A percentile compares a stretch with the other conserved stretches of the same genome.
Conservation (phyloP, 2,113 vertebrate species). For the Datnioides undecimradiatus region DNA sequence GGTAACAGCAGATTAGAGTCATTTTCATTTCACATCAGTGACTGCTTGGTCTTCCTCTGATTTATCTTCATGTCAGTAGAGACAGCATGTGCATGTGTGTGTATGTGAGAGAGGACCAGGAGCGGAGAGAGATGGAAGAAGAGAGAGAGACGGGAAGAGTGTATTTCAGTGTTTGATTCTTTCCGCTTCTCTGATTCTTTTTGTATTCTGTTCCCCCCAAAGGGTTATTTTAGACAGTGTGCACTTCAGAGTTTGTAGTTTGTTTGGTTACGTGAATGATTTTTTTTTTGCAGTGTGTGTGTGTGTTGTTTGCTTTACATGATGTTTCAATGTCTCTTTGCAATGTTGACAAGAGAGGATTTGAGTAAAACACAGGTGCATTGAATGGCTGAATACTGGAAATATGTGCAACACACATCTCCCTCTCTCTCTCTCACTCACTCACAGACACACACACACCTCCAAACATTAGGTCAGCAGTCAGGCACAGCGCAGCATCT, state of each 20-base stretch:
- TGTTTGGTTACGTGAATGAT: conserved; percentile 67
- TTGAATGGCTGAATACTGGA: conserved; percentile 37
- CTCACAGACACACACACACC: conserved; percentile 10
- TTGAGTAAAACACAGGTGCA: conserved; percentile 46
- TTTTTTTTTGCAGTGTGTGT: conserved; percentile 32
- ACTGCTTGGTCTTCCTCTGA: conserved; percentile 67
- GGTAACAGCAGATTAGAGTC: conserved; percentile 78
- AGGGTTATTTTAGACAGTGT: conserved; percentile 68
- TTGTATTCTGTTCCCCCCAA: conserved; percentile 72
- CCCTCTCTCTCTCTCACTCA: no score
- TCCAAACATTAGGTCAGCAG: conserved; percentile 40
- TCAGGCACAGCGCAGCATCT: conserved; percentile 10
- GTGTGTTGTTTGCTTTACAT: conserved; percentile 62
- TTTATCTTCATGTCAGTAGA: conserved; percentile 74
- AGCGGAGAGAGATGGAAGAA: conserved; percentile 16
- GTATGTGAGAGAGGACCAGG: conserved; percentile 12
- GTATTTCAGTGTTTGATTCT: conserved; percentile 77
- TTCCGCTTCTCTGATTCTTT: conserved; percentile 74
- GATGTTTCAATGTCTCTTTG: conserved; percentile 60
- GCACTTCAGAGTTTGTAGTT: conserved; percentile 65
- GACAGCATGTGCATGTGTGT: conserved; percentile 28
- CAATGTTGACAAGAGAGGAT: conserved; percentile 55
- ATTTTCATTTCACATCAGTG: conserved; percentile 78
- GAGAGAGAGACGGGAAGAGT: conserved; percentile 55
- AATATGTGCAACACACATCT: background rate